A percentile compares a stretch with the other conserved stretches of the same genome.
Evolutionary conservation across 1,140 invertebrate species (phyloP).

Genomic region (Vanessa tameamea): DNA sequence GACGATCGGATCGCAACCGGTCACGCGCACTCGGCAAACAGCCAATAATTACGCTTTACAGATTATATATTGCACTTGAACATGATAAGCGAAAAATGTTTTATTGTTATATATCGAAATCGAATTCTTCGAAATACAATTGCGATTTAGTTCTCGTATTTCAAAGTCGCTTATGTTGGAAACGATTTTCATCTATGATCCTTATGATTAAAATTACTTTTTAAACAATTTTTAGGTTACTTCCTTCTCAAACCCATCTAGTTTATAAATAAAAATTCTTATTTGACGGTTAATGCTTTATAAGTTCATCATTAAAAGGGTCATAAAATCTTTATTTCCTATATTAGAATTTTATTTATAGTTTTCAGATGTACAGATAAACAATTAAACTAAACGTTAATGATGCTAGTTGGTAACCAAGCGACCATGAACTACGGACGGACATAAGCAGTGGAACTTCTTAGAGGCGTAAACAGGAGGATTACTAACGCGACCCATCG

Average conservation of each 20-base stretch:
- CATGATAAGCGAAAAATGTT: conserved; percentile 14
- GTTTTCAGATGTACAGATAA: not conserved
- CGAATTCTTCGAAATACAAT: conserved; percentile 6
- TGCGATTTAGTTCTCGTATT: not conserved
- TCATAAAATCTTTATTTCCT: not conserved
- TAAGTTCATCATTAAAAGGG: not conserved
- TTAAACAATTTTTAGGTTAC: too few relatives aligned
- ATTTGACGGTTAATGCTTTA: too few relatives aligned
- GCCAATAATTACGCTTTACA: conserved; percentile 33
- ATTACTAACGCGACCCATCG: conserved; percentile 4
- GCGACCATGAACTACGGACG: conserved; percentile 24
- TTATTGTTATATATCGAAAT: conserved; percentile 17
- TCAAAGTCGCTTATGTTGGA: too few relatives aligned
- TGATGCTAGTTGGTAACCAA: not conserved
- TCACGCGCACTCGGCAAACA: conserved; percentile 37
- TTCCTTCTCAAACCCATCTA: too few relatives aligned
- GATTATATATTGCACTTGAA: conserved; percentile 30
- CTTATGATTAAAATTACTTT: too few relatives aligned
- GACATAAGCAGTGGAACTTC: conserved; percentile 22
- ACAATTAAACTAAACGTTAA: conserved; percentile 5
- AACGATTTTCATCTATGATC: too few relatives aligned
- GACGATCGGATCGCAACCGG: conserved; percentile 33
- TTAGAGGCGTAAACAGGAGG: conserved; percentile 33
- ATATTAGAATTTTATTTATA: not conserved
- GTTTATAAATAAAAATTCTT: too few relatives aligned